These are phyloP conservation scores for Drosophila kohkoa DNA, from an alignment of 1,140 invertebrate species.

Conservation along the genomic window DNA sequence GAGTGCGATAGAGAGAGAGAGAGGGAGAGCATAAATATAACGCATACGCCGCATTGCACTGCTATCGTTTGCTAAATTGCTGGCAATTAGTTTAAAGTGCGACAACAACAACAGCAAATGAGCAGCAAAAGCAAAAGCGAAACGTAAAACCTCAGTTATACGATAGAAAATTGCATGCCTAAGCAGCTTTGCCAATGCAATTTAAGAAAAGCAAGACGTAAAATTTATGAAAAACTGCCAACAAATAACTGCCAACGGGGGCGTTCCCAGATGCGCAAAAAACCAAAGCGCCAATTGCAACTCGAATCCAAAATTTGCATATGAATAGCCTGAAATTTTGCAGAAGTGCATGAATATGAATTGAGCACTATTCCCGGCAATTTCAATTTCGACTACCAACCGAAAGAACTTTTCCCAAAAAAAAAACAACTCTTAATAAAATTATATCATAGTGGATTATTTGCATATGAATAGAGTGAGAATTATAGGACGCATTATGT, in stretches of 20 bases:
- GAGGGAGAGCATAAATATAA: slow-evolving; percentile 66
- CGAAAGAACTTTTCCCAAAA: not conserved
- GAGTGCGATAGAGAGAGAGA: slow-evolving; percentile 22
- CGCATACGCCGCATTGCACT: slow-evolving; percentile 80
- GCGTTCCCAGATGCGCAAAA: slow-evolving; percentile 11
- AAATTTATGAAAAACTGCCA: slow-evolving; percentile 22
- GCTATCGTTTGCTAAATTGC: slow-evolving; percentile 79
- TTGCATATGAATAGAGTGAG: slow-evolving; percentile 3
- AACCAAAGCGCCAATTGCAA: not conserved
- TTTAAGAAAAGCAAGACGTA: slow-evolving; percentile 24
- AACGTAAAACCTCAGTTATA: not conserved
- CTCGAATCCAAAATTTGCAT: slow-evolving; percentile 5
- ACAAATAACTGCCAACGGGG: not conserved
- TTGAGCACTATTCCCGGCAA: not conserved
- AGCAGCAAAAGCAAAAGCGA: slow-evolving; percentile 10
- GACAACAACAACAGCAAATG: slow-evolving; percentile 34
- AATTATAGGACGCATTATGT: not conserved
- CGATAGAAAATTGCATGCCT: slow-evolving; percentile 67
- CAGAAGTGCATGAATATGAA: not conserved
- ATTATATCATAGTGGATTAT: not conserved
- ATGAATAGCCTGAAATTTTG: not conserved
- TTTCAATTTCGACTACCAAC: not conserved
- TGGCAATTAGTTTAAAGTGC: slow-evolving; percentile 80
- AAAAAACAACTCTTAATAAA: not conserved
- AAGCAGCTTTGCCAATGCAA: slow-evolving; percentile 65